Evolutionary conservation across 2,797 vertebrate genomes (phyloP).

Genomic region (Morus bassanus): DNA sequence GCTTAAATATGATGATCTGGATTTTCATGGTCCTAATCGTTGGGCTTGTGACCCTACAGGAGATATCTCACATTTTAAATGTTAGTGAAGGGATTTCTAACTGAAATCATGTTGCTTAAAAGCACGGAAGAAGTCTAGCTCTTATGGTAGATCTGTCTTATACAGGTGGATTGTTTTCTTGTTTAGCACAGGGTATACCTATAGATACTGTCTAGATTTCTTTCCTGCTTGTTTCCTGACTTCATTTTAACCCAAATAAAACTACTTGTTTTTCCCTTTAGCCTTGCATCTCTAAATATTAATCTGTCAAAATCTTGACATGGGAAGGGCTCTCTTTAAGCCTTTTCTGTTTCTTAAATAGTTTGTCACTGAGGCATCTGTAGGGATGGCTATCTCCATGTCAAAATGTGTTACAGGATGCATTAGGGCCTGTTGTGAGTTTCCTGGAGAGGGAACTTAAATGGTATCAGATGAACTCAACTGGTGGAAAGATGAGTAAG

Average conservation of each 20-base stretch:
- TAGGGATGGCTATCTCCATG: not conserved
- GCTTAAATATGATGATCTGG: not conserved
- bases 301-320: not conserved
- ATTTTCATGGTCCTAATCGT: accelerated
- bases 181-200: not conserved
- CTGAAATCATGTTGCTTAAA: not conserved
- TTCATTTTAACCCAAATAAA: not conserved
- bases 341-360: not conserved
- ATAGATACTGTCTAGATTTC: not conserved
- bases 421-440: not conserved
- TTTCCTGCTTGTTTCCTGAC: not conserved
- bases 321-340: not conserved
- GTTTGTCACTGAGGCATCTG: not conserved
- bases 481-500: not conserved
- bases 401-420: not conserved
- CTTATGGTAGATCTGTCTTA: not conserved
- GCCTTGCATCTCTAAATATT: not conserved
- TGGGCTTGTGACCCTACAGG: not conserved
- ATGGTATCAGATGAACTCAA: not conserved
- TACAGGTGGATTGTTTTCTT: not conserved
- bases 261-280: not conserved
- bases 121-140: not conserved
- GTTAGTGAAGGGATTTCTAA: not conserved
- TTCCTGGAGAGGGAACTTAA: not conserved
- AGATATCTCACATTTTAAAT: not conserved